Conservation (phyloP, 2,113 vertebrate genomes). For the Hippocampus abdominalis region DNA sequence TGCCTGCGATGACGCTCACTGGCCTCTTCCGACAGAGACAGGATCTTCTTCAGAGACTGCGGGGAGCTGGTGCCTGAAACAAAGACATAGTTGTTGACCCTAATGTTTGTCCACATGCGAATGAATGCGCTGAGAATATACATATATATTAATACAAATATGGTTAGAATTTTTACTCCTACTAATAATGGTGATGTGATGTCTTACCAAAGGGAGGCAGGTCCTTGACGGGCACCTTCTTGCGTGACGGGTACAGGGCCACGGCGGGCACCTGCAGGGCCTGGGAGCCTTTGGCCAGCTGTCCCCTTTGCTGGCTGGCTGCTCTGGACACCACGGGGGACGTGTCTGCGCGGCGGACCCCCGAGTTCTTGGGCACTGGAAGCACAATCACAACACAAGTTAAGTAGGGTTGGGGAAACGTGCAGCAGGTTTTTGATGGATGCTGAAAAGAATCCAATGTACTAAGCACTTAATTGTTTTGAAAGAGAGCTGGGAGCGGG, state of each 20-base stretch:
- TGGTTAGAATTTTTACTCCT: neutral
- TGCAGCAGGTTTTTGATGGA: no score
- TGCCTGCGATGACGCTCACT: slow-evolving; percentile 84
- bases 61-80: slow-evolving; percentile 90
- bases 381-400: neutral
- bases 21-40: slow-evolving; percentile 93
- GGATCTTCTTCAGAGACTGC: slow-evolving; percentile 97
- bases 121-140: neutral
- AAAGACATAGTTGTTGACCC: neutral
- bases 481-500: no score
- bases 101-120: neutral
- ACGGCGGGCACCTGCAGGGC: slow-evolving; percentile 90
- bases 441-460: neutral
- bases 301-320: slow-evolving; percentile 81
- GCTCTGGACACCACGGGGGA: slow-evolving; percentile 90
- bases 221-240: slow-evolving; percentile 94
- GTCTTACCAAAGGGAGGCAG: slow-evolving; percentile 90
- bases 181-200: neutral
- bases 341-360: slow-evolving; percentile 86
- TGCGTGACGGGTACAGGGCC: slow-evolving; percentile 88
- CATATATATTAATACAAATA: neutral
- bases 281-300: slow-evolving; percentile 80
- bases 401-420: neutral
- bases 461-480: no score
- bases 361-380: slow-evolving; percentile 88